Conservation (phyloP, 1,140 invertebrate genomes). For the Andrena cerasifolii region DNA sequence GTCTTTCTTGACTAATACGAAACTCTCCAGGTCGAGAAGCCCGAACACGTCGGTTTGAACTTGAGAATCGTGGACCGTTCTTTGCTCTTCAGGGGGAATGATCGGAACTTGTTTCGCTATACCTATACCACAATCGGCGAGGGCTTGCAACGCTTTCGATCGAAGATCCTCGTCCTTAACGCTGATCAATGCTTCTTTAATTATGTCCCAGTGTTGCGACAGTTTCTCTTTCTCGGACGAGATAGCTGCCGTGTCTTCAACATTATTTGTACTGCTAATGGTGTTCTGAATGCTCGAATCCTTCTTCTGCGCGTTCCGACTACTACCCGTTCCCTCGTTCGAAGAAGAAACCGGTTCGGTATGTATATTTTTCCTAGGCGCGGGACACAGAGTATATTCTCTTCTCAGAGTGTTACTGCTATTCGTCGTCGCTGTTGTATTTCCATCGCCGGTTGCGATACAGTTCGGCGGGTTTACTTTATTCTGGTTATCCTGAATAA, state of each 20-base stretch:
- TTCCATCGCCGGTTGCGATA: constrained; percentile 44
- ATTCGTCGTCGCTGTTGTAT: not conserved
- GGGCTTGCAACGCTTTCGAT: constrained; percentile 58
- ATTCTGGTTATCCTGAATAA: not conserved
- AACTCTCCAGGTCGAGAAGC: constrained; percentile 53
- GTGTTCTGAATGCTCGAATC: not conserved
- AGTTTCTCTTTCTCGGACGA: not conserved
- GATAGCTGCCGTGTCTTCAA: not conserved
- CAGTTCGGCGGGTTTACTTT: constrained; percentile 19
- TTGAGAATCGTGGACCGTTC: constrained; percentile 53
- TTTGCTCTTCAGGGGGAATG: constrained; percentile 22
- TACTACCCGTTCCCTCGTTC: not conserved
- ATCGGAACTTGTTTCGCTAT: constrained; percentile 54
- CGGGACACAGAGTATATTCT: not conserved
- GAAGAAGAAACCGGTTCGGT: not conserved
- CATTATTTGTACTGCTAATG: not conserved
- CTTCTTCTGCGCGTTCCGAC: not conserved
- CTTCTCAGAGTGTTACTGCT: not conserved
- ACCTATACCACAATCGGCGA: constrained; percentile 63
- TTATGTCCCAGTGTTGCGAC: constrained; percentile 42
- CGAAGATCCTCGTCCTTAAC: constrained; percentile 60
- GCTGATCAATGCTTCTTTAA: constrained; percentile 62
- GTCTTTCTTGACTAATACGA: constrained; percentile 52
- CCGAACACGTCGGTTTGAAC: constrained; percentile 66
- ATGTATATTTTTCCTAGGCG: not conserved